These are phyloP conservation scores for Malacoraja senta DNA, from an alignment of 2,797 vertebrate genomes.

Conservation along the genomic window DNA sequence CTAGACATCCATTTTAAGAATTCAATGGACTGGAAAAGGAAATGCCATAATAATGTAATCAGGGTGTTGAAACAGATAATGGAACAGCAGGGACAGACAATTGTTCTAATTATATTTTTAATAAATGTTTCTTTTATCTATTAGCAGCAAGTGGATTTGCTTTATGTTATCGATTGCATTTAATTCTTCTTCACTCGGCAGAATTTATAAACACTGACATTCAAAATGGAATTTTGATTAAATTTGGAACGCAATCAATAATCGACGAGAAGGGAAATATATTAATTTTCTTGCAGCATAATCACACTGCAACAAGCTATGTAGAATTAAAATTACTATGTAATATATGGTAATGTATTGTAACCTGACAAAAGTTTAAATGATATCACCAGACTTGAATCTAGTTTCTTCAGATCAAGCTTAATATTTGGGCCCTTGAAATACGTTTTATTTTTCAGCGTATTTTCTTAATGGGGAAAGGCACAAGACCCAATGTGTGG, in stretches of 20 bases:
- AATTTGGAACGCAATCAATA: conserved; percentile 10
- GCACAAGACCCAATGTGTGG: background rate
- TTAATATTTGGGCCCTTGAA: background rate
- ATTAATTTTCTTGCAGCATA: background rate
- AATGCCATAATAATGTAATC: background rate
- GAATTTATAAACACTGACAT: background rate
- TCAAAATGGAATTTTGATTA: background rate
- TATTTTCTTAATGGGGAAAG: background rate
- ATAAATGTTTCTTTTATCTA: background rate
- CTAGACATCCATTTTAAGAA: background rate
- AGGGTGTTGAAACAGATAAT: background rate
- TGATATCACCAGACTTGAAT: background rate
- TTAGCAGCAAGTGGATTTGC: background rate
- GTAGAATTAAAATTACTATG: background rate
- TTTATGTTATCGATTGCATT: background rate
- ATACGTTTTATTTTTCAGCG: background rate
- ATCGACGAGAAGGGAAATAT: background rate
- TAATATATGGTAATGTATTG: background rate
- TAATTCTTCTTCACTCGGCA: background rate
- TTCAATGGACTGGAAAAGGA: background rate
- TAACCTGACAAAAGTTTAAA: background rate
- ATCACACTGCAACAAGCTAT: background rate
- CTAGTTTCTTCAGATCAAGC: background rate
- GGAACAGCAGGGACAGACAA: too few relatives aligned
- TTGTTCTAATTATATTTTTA: background rate